phyloP scores from a whole-genome alignment of 2,888 invertebrate genomes.

The Caradrina kadenii region DNA sequence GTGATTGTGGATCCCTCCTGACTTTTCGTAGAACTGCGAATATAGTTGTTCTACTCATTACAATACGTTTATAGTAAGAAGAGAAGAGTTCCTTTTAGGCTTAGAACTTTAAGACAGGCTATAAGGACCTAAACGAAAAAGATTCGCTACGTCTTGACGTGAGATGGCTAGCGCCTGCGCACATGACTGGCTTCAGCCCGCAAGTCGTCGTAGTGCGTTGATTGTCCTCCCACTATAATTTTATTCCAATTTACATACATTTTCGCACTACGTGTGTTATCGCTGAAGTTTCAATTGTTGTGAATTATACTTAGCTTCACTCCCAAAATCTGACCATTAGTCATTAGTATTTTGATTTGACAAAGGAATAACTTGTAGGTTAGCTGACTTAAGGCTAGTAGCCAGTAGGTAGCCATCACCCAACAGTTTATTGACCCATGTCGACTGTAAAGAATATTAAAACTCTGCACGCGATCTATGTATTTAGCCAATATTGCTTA shows the following conservation, averaged over 20 bases:
- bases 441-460: constrained; percentile 58
- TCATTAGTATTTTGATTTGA: constrained; percentile 35
- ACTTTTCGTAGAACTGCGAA: neutral
- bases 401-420: constrained; percentile 38
- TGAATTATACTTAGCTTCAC: constrained; percentile 1
- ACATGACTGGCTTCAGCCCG: too few relatives aligned
- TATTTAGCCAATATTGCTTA: constrained; percentile 50
- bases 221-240: neutral
- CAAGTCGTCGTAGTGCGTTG: too few relatives aligned
- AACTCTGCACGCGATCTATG: constrained; percentile 59
- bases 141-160: neutral
- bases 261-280: neutral
- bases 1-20: neutral
- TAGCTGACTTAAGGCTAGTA: constrained; percentile 21
- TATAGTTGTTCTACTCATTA: too few relatives aligned
- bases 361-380: constrained; percentile 46
- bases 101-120: too few relatives aligned
- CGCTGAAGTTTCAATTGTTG: constrained; percentile 1
- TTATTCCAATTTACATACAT: neutral
- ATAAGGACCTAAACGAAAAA: neutral
- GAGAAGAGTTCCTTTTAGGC: too few relatives aligned
- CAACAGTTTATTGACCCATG: constrained; percentile 67
- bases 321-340: constrained; percentile 1
- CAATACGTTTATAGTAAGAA: too few relatives aligned
- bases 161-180: too few relatives aligned